phyloP scores from a whole-genome alignment of 1,140 invertebrate genomes.

The Caenorhabditis tropicalis region DNA sequence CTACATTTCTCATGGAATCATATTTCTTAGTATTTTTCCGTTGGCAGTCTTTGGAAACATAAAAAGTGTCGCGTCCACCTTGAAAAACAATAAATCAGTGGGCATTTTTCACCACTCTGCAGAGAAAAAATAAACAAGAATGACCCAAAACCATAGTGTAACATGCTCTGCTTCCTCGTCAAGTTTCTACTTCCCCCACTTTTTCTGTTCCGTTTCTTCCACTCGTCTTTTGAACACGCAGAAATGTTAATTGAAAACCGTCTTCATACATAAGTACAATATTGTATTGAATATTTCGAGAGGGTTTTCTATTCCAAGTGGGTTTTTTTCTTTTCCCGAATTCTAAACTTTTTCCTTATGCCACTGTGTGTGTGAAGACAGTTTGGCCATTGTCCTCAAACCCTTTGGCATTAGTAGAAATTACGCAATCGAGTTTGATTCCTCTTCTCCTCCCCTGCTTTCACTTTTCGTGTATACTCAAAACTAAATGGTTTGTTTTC shows the following conservation, averaged over 20 bases:
- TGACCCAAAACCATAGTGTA: slow-evolving; percentile 16
- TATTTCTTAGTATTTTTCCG: too few relatives aligned
- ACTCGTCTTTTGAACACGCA: neutral
- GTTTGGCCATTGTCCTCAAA: slow-evolving; percentile 39
- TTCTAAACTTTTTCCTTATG: neutral
- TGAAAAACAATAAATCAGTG: neutral
- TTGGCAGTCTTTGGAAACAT: too few relatives aligned
- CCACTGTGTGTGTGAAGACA: neutral
- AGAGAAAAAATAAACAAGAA: neutral
- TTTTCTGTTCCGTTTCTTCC: neutral
- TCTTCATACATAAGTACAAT: neutral
- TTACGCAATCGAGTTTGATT: slow-evolving; percentile 36
- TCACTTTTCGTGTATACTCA: slow-evolving; percentile 40
- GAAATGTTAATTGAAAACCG: neutral
- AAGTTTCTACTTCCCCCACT: neutral
- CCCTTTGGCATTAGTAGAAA: slow-evolving; percentile 22
- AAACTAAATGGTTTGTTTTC: slow-evolving; percentile 43
- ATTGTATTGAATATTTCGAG: slow-evolving; percentile 26
- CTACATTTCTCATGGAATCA: too few relatives aligned
- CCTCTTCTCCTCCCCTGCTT: neutral
- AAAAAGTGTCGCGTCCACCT: too few relatives aligned
- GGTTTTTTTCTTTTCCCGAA: neutral
- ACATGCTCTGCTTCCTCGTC: neutral
- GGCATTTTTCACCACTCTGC: neutral
- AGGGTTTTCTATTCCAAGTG: neutral